A percentile compares a stretch with the other conserved stretches of the same genome.
Conservation (phyloP, 2,113 vertebrate species). For the Hydropotes inermis region DNA sequence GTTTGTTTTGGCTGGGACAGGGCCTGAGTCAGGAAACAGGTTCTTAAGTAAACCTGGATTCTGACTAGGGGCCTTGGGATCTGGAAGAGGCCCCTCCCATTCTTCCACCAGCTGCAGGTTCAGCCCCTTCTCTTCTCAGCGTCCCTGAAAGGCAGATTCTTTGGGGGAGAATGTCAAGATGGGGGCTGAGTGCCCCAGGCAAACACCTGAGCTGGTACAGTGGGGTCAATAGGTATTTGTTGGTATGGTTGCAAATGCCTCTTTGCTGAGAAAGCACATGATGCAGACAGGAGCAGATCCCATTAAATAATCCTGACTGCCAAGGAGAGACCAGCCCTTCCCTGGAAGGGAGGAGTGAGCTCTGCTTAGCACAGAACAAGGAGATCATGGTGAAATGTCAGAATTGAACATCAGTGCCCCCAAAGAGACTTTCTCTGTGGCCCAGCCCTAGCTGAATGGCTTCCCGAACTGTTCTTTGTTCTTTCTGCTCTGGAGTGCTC, state of each 20-base stretch:
- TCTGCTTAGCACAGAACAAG: neutral
- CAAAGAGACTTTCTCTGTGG: neutral
- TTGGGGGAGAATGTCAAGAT: neutral
- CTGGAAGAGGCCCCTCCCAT: neutral
- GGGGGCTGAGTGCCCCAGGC: no score
- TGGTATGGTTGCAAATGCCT: neutral
- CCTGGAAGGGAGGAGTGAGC: neutral
- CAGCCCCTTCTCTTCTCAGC: neutral
- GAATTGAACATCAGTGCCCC: neutral
- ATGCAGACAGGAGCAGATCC: neutral
- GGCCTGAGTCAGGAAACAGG: constrained; percentile 22
- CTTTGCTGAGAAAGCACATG: neutral
- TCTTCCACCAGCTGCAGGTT: neutral
- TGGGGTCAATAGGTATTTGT: neutral
- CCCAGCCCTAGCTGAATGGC: neutral
- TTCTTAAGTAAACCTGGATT: constrained; percentile 62
- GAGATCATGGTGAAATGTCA: neutral
- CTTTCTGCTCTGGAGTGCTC: no score
- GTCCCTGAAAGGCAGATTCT: neutral
- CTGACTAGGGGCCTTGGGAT: neutral
- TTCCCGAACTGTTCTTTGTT: neutral
- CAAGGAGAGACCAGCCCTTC: neutral
- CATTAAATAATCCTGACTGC: neutral
- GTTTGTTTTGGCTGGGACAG: constrained; percentile 57
- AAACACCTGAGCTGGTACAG: neutral